Conservation (phyloP, 2,888 invertebrate genomes). For the Meteorus colon region DNA sequence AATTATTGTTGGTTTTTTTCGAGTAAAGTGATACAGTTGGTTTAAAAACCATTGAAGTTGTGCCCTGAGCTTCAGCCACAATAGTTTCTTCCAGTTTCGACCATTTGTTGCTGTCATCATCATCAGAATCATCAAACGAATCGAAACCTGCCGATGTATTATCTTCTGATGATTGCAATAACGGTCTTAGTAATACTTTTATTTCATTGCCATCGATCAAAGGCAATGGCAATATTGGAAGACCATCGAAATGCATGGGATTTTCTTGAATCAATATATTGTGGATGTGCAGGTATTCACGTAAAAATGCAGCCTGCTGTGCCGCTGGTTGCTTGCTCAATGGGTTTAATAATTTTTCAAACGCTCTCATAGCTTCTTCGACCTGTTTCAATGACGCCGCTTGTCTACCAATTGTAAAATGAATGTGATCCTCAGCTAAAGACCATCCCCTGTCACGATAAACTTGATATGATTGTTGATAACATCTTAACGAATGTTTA, state of each 20-base stretch:
- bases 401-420: constrained; percentile 93
- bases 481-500: constrained; percentile 93
- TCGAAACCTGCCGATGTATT: constrained; percentile 64
- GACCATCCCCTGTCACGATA: constrained; percentile 89
- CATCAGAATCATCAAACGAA: constrained; percentile 67
- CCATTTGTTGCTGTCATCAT: constrained; percentile 78
- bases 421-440: constrained; percentile 95
- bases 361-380: constrained; percentile 82
- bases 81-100: constrained; percentile 85
- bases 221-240: constrained; percentile 85
- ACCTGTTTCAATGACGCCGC: constrained; percentile 86
- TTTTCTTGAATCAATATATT: constrained; percentile 73
- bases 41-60: constrained; percentile 84
- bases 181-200: constrained; percentile 81
- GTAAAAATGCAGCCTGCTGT: constrained; percentile 87
- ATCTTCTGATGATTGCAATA: constrained; percentile 76
- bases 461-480: constrained; percentile 92
- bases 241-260: constrained; percentile 65
- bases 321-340: constrained; percentile 81
- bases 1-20: constrained; percentile 78
- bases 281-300: constrained; percentile 90
- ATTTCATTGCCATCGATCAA: constrained; percentile 81
- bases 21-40: constrained; percentile 85
- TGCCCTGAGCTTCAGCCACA: constrained; percentile 81
- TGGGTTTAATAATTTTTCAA: constrained; percentile 84